phyloP scores from a whole-genome alignment of 2,113 vertebrate species.

The Sceloporus tristichus region DNA sequence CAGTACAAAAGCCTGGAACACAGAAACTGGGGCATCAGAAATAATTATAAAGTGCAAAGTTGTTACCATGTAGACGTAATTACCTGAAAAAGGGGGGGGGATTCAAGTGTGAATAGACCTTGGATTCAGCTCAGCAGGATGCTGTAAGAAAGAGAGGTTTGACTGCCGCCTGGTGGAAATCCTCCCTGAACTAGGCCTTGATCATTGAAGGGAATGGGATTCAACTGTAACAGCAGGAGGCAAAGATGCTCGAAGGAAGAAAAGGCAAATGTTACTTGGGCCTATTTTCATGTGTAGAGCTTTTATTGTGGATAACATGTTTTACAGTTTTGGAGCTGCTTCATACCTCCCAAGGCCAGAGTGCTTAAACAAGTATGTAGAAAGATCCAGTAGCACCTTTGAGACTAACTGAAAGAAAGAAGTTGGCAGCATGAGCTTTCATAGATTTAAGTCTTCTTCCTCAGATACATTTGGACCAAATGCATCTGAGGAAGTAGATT shows the following conservation, averaged over 20 bases:
- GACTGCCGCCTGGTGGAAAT: slow-evolving; percentile 23
- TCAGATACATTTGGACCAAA: no score
- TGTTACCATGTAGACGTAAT: slow-evolving; percentile 10
- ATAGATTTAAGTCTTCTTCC: no score
- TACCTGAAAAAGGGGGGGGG: background rate
- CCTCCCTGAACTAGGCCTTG: background rate
- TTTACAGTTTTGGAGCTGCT: background rate
- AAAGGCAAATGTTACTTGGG: no score
- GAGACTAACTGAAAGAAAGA: no score
- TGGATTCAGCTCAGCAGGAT: background rate
- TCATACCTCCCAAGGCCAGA: background rate
- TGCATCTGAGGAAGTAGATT: no score
- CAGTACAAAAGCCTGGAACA: slow-evolving; percentile 14
- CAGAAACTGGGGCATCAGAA: slow-evolving; percentile 27
- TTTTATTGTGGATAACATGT: background rate
- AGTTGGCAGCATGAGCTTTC: no score
- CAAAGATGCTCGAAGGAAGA: background rate
- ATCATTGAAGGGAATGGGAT: background rate
- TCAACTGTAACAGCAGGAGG: background rate
- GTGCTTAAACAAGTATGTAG: background rate
- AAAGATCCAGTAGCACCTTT: no score
- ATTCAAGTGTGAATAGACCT: background rate
- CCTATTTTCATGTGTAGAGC: background rate
- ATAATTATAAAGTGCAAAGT: slow-evolving; percentile 18
- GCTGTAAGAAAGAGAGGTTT: background rate